Evolutionary conservation across 2,113 vertebrate genomes (phyloP), one percentile per base, ranked within the genome.

Genomic region (Ellobius talpinus): DNA sequence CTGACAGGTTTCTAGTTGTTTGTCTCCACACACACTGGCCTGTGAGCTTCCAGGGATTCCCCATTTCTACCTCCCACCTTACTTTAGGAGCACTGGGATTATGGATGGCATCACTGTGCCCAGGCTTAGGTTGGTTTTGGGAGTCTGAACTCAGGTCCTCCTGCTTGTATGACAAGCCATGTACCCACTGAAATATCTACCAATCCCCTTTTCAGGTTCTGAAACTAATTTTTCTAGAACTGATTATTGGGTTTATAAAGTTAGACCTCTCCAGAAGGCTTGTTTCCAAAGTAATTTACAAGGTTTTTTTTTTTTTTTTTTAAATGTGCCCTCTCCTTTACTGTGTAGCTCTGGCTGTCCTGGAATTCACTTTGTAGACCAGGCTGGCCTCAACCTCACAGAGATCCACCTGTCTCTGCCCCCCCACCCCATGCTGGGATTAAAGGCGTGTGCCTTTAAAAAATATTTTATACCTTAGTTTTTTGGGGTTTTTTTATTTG

Each of bases 221-320:
- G 13, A 76, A 85, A 89, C n/a, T 47, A 85, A n/a, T 11, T 65
- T 39, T 78, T 72, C 61, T 21, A 52, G 42, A 63, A 92, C 7
- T 76, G 23, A 76, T 11, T 9, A 9, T n/a, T 87, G 31, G 42
- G 17, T 63, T 70, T 93, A 45, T 5, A 82, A 63, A 93, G 61
- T 93, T 89, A 89, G 0, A 79, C 13, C 16, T 61, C 3, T 31
- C 42, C 39, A 87, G 29, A 52, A 13, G 68, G 13, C 66, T 70
- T 87, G 2, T 90, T 87, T 96, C 36, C 65, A 68, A 84, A 63
- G 29, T 82, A 92, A 86, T 85, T 82, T 89, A 58, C 4, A 68
- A 68, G 66, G 7, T 65, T 65, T 63, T 58, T 58, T 58, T 58
- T 58, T 16, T 58, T 17, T 58, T 58, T 58, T 58, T 17, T n/a